Percentiles rank a stretch among this genome's conserved stretches.
These are phyloP conservation scores for Standfussiana lucernea DNA, from an alignment of 2,888 invertebrate genomes.

Conservation along the genomic window DNA sequence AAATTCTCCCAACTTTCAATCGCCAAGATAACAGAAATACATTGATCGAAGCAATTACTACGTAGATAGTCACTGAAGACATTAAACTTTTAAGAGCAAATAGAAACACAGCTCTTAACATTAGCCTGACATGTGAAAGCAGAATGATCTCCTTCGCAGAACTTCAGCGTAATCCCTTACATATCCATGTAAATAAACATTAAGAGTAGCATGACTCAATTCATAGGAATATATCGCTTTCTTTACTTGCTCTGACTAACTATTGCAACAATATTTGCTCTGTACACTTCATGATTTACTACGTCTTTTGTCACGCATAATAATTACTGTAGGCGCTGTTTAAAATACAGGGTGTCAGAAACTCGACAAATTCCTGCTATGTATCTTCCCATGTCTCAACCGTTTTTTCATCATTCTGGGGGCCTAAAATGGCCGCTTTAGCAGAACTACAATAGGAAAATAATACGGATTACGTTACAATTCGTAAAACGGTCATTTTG, in stretches of 20 bases:
- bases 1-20: too few species aligned
- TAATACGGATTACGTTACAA: too few species aligned
- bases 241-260: slow-evolving; percentile 35
- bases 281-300: slow-evolving; percentile 22
- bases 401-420: not conserved
- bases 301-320: not conserved
- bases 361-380: not conserved
- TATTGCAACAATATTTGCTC: slow-evolving; percentile 40
- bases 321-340: not conserved
- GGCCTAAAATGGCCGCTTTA: too few species aligned
- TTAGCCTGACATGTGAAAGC: slow-evolving; percentile 6
- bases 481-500: too few species aligned
- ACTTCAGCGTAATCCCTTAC: not conserved
- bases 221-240: slow-evolving; percentile 14
- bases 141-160: slow-evolving; percentile 36
- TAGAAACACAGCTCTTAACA: not conserved
- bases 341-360: slow-evolving; percentile 10
- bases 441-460: too few species aligned
- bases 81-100: not conserved
- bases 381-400: not conserved
- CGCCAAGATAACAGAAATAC: too few species aligned
- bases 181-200: slow-evolving; percentile 14
- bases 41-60: too few species aligned
- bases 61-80: too few species aligned
- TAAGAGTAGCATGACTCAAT: slow-evolving; percentile 27